Conservation (phyloP, 2,888 invertebrate species). For the Notodromas monacha region DNA sequence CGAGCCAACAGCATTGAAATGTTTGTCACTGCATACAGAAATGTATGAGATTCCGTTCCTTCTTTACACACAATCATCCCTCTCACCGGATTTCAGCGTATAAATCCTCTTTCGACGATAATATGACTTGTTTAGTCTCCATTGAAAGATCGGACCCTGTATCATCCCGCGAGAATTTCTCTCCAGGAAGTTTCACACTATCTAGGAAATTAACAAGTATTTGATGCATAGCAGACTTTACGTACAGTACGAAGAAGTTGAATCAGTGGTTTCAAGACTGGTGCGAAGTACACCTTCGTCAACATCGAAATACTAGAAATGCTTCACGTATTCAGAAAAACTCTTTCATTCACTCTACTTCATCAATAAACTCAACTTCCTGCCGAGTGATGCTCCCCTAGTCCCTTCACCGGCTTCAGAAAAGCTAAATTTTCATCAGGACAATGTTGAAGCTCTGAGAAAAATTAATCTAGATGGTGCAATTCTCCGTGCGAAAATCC, state of each 20-base stretch:
- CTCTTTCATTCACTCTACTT: too few relatives aligned
- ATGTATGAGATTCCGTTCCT: not conserved
- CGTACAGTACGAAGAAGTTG: constrained; percentile 1
- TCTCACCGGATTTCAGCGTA: constrained; percentile 36
- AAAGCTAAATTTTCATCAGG: too few relatives aligned
- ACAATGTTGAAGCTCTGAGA: too few relatives aligned
- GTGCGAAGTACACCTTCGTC: too few relatives aligned
- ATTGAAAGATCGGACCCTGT: constrained; percentile 21
- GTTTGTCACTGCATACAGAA: constrained; percentile 33
- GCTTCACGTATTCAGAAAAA: too few relatives aligned
- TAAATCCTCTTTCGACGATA: constrained; percentile 62
- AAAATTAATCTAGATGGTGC: too few relatives aligned
- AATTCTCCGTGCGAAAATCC: too few relatives aligned
- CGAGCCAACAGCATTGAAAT: constrained; percentile 62
- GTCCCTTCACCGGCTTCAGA: too few relatives aligned
- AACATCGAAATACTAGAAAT: too few relatives aligned
- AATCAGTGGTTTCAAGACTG: constrained; percentile 1
- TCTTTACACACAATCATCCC: constrained; percentile 1
- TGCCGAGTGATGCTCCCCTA: too few relatives aligned
- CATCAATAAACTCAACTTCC: too few relatives aligned
- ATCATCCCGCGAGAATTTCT: constrained; percentile 37
- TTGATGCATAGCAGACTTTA: too few relatives aligned
- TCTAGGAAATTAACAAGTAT: constrained; percentile 17
- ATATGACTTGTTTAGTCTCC: constrained; percentile 36
- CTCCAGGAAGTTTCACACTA: constrained; percentile 48